These are phyloP conservation scores for Eledone cirrhosa DNA, from an alignment of 2,888 invertebrate genomes.

Conservation along the genomic window DNA sequence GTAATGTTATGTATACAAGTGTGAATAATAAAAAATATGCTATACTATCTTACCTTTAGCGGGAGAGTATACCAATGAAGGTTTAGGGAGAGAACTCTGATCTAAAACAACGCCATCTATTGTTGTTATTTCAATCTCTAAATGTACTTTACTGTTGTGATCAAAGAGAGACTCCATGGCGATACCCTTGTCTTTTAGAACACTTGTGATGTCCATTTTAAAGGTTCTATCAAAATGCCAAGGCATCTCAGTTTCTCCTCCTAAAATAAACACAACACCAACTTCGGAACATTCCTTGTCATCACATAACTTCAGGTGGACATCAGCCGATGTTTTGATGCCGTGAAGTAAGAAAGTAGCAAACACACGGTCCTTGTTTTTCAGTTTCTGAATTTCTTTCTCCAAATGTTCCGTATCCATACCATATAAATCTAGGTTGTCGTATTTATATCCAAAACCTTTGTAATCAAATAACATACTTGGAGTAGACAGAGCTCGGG, in stretches of 20 bases:
- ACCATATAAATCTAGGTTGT: constrained; percentile 33
- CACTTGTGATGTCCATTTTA: constrained; percentile 39
- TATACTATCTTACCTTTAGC: constrained; percentile 33
- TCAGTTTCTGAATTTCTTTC: constrained; percentile 10
- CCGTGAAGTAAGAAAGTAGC: constrained; percentile 34
- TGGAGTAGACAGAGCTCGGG: constrained; percentile 24
- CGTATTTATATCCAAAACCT: constrained; percentile 31
- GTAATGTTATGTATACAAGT: too few species aligned
- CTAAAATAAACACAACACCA: constrained; percentile 33
- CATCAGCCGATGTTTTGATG: constrained; percentile 33
- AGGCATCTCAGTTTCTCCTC: constrained; percentile 39
- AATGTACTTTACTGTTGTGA: background rate
- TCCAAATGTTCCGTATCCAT: constrained; percentile 31
- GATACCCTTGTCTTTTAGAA: constrained; percentile 32
- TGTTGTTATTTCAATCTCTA: constrained; percentile 33
- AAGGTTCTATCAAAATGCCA: constrained; percentile 40
- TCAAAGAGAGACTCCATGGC: constrained; percentile 36
- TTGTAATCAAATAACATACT: constrained; percentile 28
- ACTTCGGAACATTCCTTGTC: constrained; percentile 23
- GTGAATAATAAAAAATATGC: too few species aligned
- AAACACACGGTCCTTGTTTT: constrained; percentile 32
- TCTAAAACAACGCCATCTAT: constrained; percentile 32
- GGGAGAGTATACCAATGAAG: constrained; percentile 32
- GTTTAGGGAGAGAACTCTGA: constrained; percentile 11
- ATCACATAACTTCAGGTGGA: constrained; percentile 30